phyloP scores from a whole-genome alignment of 2,113 vertebrate species.

The Tricholaema leucomelas region DNA sequence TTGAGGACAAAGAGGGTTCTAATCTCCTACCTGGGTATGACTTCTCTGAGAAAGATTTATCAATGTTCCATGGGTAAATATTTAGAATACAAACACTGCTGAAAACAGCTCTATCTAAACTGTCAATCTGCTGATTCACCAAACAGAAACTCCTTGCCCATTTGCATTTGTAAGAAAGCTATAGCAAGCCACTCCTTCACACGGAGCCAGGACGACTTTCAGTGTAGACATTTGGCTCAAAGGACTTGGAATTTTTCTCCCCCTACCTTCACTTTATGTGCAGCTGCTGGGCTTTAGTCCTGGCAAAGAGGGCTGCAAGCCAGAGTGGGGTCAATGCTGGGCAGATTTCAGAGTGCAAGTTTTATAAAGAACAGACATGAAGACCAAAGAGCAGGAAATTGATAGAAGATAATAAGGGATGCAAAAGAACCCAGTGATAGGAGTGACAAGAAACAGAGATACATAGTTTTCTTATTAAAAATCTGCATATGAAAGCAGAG shows the following conservation, averaged over 20 bases:
- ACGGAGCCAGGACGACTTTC: not conserved
- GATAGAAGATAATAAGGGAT: not conserved
- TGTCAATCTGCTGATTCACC: slow-evolving; percentile 51
- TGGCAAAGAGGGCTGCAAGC: not conserved
- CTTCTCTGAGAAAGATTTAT: not conserved
- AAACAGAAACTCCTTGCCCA: not conserved
- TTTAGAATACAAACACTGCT: not conserved
- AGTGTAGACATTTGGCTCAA: slow-evolving; percentile 15
- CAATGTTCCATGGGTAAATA: not conserved
- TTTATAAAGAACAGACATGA: slow-evolving; percentile 34
- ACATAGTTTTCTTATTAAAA: slow-evolving; percentile 17
- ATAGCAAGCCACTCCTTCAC: not conserved
- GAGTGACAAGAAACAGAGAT: slow-evolving; percentile 51
- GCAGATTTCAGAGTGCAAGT: not conserved
- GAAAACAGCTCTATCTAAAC: slow-evolving; percentile 28
- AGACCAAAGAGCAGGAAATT: slow-evolving; percentile 28
- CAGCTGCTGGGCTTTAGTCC: slow-evolving; percentile 1
- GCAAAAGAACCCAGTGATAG: not conserved
- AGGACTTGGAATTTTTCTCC: not conserved
- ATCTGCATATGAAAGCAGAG: slow-evolving; percentile 9
- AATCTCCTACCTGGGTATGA: not conserved
- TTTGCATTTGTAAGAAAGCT: not conserved
- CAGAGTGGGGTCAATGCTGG: not conserved
- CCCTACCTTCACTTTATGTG: not conserved
- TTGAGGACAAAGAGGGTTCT: not conserved